Evolutionary conservation across 2,113 vertebrate genomes (phyloP), one percentile per base, ranked within the genome.

Genomic region (Rutilus rutilus): DNA sequence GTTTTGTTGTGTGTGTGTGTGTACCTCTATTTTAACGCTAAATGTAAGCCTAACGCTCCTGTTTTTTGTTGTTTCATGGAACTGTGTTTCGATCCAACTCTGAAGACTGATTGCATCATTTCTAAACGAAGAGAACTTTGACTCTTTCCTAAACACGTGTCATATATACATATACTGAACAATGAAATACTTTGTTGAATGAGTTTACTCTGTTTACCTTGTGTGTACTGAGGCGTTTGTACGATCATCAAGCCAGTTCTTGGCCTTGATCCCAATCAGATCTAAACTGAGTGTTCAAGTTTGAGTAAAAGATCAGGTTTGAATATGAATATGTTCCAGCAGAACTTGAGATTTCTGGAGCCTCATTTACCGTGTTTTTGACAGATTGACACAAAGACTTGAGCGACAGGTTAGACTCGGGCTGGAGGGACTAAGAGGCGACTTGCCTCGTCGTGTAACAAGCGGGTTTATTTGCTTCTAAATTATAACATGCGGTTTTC

Each of bases 391-490:
- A 42, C 33, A 45, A 47, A 39, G 36, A 69, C 36, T 52, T 6
- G 78, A 74, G 83, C 67, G 79, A 82, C 67, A n/a, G 67, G 71
- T 71, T 62, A 74, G 19, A 71, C 69, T 27, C 8, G 27, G 23
- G 64, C 64, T n/a, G 71, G 79, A 15, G 50, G 45, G 23, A 90
- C 89, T 82, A 62, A 84, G 25, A 23, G 88, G 90, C 88, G 88
- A 80, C 90, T 91, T 90, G 89, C 89, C 89, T 91, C 83, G 88
- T 27, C 85, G 80, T 79, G 59, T 85, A 78, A 84, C 82, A 59
- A 60, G 86, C 81, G 82, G 81, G 57, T 88, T 79, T 82, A 57
- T 50, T 54, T 86, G 84, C 62, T 85, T 87, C 42, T n/a, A 39
- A 71, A 83, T 25, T 78, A 85, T 42, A 80, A 83, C 81, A 64